A percentile compares a stretch with the other conserved stretches of the same genome.
These are phyloP conservation scores for Diglossa brunneiventris DNA, from an alignment of 2,113 vertebrate genomes.

Conservation along the genomic window DNA sequence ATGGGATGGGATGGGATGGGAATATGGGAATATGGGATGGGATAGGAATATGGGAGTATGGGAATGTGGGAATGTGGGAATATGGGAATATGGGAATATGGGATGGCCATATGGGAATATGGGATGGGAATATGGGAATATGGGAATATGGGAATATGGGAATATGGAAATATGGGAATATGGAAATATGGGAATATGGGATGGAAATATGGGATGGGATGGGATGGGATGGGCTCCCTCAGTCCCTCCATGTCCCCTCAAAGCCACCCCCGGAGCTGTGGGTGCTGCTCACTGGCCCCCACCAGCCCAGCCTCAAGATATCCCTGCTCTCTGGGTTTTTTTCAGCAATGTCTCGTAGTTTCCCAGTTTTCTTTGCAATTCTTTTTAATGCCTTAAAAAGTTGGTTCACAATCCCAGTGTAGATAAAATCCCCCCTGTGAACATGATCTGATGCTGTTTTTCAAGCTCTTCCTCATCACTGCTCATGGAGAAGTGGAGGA, in stretches of 20 bases:
- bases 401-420: background rate
- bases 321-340: accelerated
- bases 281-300: background rate
- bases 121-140: no score
- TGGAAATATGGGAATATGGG: no score
- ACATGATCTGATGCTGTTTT: background rate
- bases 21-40: no score
- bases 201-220: no score
- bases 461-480: background rate
- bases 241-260: accelerated
- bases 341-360: background rate
- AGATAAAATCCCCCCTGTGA: background rate
- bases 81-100: background rate
- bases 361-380: background rate
- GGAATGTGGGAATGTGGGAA: background rate
- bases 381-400: background rate
- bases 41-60: no score
- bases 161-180: background rate
- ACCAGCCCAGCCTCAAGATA: background rate
- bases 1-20: no score
- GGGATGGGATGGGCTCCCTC: background rate
- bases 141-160: no score
- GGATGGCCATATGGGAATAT: no score
- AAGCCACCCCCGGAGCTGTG: accelerated
- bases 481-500: accelerated